A percentile compares a stretch with the other conserved stretches of the same genome.
phyloP scores from a whole-genome alignment of 1,140 invertebrate species.

The Liolophura sinensis region DNA sequence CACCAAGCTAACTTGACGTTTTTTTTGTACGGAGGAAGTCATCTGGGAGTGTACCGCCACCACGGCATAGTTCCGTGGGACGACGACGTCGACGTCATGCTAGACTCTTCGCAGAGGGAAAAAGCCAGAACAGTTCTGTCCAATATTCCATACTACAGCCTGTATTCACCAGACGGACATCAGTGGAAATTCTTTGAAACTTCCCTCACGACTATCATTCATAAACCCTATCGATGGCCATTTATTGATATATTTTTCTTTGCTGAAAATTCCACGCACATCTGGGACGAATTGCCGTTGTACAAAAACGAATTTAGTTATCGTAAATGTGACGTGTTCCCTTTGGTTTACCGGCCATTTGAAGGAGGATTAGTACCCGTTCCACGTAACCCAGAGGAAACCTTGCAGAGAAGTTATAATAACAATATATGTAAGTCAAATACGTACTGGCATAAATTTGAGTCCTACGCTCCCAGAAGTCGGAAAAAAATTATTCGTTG shows the following conservation, averaged over 20 bases:
- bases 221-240: conserved; percentile 38
- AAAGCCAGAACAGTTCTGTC: conserved; percentile 13
- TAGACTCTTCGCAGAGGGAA: conserved; percentile 19
- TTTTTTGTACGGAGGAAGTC: conserved; percentile 25
- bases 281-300: conserved; percentile 35
- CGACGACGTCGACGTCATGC: conserved; percentile 30
- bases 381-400: conserved; percentile 13
- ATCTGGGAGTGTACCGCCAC: conserved; percentile 32
- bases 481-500: no score
- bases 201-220: conserved; percentile 9
- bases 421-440: no score
- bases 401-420: no score
- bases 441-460: no score
- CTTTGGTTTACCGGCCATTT: conserved; percentile 35
- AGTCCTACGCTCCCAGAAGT: no score
- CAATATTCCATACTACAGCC: conserved; percentile 11
- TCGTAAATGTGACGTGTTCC: conserved; percentile 37
- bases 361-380: conserved; percentile 31
- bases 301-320: conserved; percentile 28
- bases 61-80: conserved; percentile 37
- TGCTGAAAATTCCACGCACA: conserved; percentile 38
- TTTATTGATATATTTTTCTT: conserved; percentile 53
- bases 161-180: conserved; percentile 7
- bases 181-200: conserved; percentile 41
- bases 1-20: conserved; percentile 12